A percentile compares a stretch with the other conserved stretches of the same genome.
Evolutionary conservation across 2,797 vertebrate species (phyloP).

Genomic region (Tapera naevia): DNA sequence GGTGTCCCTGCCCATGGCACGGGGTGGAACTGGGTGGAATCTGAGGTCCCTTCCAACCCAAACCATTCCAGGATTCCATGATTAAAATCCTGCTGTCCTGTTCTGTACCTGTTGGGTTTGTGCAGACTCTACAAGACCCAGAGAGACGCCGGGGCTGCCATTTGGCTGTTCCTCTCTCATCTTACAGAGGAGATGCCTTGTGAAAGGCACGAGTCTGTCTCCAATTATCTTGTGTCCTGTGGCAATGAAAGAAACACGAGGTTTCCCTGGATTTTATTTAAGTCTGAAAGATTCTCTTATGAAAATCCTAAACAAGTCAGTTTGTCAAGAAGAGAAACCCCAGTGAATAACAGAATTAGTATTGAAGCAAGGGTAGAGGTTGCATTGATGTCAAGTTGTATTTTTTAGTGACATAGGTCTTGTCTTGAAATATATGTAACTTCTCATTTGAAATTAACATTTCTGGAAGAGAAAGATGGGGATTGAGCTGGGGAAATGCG

Average conservation of each 20-base stretch:
- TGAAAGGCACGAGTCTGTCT: slow-evolving; percentile 63
- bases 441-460: not conserved
- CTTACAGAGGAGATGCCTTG: slow-evolving; percentile 49
- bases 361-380: not conserved
- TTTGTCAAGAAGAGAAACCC: not conserved
- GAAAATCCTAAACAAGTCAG: not conserved
- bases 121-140: not conserved
- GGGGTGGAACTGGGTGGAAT: no score
- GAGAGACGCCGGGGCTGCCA: not conserved
- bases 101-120: not conserved
- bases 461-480: not conserved
- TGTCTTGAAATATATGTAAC: not conserved
- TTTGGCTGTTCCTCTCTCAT: slow-evolving; percentile 28
- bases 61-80: no score
- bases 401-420: not conserved
- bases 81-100: no score
- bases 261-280: not conserved
- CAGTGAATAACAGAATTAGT: not conserved
- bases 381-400: not conserved
- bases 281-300: slow-evolving; percentile 37
- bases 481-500: not conserved
- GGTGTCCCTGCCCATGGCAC: no score
- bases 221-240: not conserved
- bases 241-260: slow-evolving; percentile 33
- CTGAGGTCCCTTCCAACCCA: no score